Percentiles rank a stretch among this genome's conserved stretches.
Conservation (phyloP, 2,888 invertebrate genomes). For the Eustalomyia histrio region DNA sequence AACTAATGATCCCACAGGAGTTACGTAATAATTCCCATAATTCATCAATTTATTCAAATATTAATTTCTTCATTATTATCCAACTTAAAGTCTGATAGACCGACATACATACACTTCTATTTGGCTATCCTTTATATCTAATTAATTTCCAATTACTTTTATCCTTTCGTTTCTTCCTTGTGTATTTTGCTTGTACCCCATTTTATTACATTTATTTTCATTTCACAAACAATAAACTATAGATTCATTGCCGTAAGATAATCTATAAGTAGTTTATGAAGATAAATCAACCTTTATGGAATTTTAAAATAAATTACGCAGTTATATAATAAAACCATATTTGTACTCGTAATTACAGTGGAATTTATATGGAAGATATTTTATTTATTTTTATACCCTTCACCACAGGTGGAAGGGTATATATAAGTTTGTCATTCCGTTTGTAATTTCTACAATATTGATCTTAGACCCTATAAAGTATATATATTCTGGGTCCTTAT, state of each 20-base stretch:
- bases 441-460: too few species aligned
- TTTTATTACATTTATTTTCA: background rate
- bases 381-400: too few species aligned
- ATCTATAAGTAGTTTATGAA: background rate
- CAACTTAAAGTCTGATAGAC: background rate
- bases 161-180: background rate
- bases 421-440: too few species aligned
- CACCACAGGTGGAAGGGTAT: too few species aligned
- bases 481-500: too few species aligned
- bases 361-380: too few species aligned
- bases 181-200: background rate
- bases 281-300: background rate
- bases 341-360: too few species aligned
- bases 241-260: slow-evolving; percentile 12
- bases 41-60: background rate
- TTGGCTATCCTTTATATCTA: too few species aligned
- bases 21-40: background rate
- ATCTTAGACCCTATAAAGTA: too few species aligned
- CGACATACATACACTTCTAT: too few species aligned
- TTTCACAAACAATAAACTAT: slow-evolving; percentile 24
- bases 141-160: background rate
- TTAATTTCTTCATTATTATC: background rate
- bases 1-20: background rate
- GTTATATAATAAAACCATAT: too few species aligned
- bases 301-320: background rate